Conservation (phyloP, 2,888 invertebrate genomes). For the Drosophila anomalata region DNA sequence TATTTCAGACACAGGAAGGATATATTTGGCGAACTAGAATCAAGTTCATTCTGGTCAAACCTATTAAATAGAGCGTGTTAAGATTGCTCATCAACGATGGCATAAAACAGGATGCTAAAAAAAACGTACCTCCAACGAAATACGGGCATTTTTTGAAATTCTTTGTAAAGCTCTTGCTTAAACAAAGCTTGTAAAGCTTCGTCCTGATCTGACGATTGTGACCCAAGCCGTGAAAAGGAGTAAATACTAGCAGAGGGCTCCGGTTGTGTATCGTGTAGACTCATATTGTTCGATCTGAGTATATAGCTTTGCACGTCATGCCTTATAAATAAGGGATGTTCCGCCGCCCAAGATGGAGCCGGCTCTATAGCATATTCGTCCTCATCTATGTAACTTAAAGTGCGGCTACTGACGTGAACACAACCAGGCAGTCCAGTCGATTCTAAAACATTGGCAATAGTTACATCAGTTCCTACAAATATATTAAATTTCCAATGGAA, state of each 20-base stretch:
- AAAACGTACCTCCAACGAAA: conserved; percentile 88
- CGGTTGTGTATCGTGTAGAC: too few species aligned
- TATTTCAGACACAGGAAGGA: conserved; percentile 86
- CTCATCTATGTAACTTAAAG: conserved; percentile 86
- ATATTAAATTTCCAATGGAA: neutral
- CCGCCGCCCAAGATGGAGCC: conserved; percentile 85
- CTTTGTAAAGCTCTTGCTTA: conserved; percentile 89
- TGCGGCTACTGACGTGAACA: conserved; percentile 93
- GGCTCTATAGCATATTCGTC: conserved; percentile 85
- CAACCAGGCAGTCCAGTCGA: conserved; percentile 94
- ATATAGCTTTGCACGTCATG: neutral
- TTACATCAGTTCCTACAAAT: conserved; percentile 88
- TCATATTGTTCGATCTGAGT: neutral
- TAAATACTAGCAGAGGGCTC: too few species aligned
- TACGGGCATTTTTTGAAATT: conserved; percentile 91
- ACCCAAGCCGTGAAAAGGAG: too few species aligned
- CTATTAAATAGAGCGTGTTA: neutral
- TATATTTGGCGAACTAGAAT: neutral
- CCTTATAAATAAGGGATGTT: conserved; percentile 86
- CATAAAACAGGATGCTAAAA: neutral
- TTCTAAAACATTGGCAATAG: conserved; percentile 97
- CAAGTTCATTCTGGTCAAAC: neutral
- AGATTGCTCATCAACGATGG: too few species aligned
- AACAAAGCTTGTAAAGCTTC: conserved; percentile 8
- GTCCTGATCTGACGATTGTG: neutral